Base-by-base conservation (phyloP, 2,888 invertebrate genomes). In the Sarcophaga carnaria region DNA sequence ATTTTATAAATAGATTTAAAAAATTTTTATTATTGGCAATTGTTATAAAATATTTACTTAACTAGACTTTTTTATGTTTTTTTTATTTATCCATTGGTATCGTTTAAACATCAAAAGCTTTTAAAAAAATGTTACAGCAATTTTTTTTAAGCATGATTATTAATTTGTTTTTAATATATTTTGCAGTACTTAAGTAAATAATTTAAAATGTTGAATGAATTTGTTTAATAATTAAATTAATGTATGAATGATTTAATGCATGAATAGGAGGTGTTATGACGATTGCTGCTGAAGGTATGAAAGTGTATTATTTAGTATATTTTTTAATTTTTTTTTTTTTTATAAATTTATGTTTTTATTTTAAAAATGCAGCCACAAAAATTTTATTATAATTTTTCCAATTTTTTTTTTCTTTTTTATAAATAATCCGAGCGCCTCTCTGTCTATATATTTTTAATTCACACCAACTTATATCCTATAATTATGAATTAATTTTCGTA, bases 351-450 rank as follows among this genome's bases (percentile, higher is more conserved):
- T 25, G n/a, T 72, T 37, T 11, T 47, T 67, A 54, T 17, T 4
- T 60, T 69, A 69, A 88, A 88, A 89, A 88, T 86, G 89, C 90
- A 92, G 92, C 92, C 92, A 92, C 92, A 92, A 91, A 91, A 91
- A 88, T 78, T 85, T 87, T 88, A 88, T 89, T 79, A 77, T 80
- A 67, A 81, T 76, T 78, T 66, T 54, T 47, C 14, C 59, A 45
- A 49, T 78, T 67, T 45, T 22, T 54, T 76, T 54, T 12, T 17
- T 12, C 4, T 4, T 54, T 37, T 37, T 37, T 37, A 8, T 37
- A 37, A 37, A 89, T 90, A 90, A 90, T 54, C 86, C 79, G 90
- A 90, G 90, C 89, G 90, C 90, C 88, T 88, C 89, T 90, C 89
- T 70, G 17, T 10, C 54, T 14, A 14, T 54, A 54, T 54, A 54